Conservation (phyloP, 2,113 vertebrate species). For the Piprites chloris region DNA sequence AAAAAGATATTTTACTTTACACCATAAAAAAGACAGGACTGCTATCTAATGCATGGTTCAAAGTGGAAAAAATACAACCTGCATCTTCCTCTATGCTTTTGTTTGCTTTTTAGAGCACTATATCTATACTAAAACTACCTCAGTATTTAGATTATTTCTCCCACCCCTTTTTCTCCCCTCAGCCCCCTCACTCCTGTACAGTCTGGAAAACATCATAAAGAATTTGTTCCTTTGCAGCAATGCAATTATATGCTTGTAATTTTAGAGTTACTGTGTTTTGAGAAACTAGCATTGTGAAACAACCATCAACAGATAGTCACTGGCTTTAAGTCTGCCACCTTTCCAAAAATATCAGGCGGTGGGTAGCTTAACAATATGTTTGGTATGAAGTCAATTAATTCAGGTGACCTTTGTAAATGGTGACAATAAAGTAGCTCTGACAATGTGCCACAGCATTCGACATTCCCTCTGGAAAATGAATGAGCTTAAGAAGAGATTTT, state of each 20-base stretch:
- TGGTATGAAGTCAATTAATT: slow-evolving; percentile 74
- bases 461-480: slow-evolving; percentile 69
- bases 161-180: neutral
- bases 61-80: neutral
- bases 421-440: slow-evolving; percentile 68
- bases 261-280: slow-evolving; percentile 41
- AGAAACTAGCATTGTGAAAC: slow-evolving; percentile 15
- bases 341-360: slow-evolving; percentile 54
- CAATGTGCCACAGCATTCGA: slow-evolving; percentile 58
- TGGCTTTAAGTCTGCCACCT: slow-evolving; percentile 42
- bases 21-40: neutral
- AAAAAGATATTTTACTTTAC: slow-evolving; percentile 34
- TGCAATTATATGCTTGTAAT: slow-evolving; percentile 33
- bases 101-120: neutral
- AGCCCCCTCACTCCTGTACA: neutral
- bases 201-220: neutral
- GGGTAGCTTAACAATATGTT: slow-evolving; percentile 50
- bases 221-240: slow-evolving; percentile 26
- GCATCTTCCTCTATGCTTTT: neutral
- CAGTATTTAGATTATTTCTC: slow-evolving; percentile 4
- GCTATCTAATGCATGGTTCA: neutral
- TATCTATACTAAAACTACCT: neutral
- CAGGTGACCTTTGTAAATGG: slow-evolving; percentile 73
- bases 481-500: slow-evolving; percentile 67
- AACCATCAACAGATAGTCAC: slow-evolving; percentile 48